Evolutionary conservation across 2,797 vertebrate genomes (phyloP).

Genomic region (Phylloscopus collybita): DNA sequence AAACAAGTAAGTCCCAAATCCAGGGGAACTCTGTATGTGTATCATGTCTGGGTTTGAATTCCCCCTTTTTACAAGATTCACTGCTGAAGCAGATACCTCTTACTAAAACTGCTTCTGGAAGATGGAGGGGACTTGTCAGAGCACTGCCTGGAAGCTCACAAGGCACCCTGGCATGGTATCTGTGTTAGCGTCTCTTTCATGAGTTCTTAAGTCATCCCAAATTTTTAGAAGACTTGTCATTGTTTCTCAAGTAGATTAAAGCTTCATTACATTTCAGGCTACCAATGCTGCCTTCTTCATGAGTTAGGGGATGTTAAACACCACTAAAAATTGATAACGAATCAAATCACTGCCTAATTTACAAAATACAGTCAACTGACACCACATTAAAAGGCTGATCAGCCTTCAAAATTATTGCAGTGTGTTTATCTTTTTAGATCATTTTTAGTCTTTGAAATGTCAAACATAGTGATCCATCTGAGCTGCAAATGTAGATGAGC

Average conservation of each 20-base stretch:
- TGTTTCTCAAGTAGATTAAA: constrained; percentile 67
- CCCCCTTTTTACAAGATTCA: neutral
- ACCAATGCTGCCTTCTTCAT: constrained; percentile 24
- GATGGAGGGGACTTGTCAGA: neutral
- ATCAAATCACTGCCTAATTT: constrained; percentile 72
- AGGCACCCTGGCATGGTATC: neutral
- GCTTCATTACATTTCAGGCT: constrained; percentile 37
- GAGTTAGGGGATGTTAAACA: constrained; percentile 67
- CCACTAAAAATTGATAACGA: constrained; percentile 68
- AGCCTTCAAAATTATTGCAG: constrained; percentile 73
- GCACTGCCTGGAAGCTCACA: neutral
- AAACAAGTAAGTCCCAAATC: neutral
- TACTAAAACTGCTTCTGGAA: neutral
- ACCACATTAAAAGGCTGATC: constrained; percentile 73
- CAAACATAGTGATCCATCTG: constrained; percentile 51
- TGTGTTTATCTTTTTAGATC: constrained; percentile 71
- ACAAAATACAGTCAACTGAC: constrained; percentile 68
- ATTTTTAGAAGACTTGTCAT: constrained; percentile 60
- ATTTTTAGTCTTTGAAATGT: constrained; percentile 77
- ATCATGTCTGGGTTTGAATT: neutral
- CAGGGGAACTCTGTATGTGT: neutral
- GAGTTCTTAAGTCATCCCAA: constrained; percentile 44
- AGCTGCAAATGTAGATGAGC: constrained; percentile 49
- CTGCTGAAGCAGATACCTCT: neutral
- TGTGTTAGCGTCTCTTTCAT: constrained; percentile 41